These are phyloP conservation scores for Pseudorasbora parva DNA, from an alignment of 2,113 vertebrate species.

Conservation along the genomic window DNA sequence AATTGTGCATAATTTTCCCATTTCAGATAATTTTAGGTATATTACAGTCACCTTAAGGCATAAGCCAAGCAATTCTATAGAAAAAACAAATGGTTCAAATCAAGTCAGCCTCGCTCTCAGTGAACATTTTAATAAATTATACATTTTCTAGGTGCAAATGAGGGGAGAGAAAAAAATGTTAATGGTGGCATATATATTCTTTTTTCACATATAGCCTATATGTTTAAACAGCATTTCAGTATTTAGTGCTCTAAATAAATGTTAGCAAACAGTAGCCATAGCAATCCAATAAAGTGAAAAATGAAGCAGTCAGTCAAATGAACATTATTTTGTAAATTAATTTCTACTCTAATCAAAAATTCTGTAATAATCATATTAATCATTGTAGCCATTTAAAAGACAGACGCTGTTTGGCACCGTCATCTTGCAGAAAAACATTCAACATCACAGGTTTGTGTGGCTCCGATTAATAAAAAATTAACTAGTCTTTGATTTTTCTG, in stretches of 20 bases:
- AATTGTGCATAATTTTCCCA: slow-evolving; percentile 59
- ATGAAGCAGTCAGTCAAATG: too few species aligned
- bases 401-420: too few species aligned
- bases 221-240: neutral
- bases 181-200: neutral
- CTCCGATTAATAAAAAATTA: too few species aligned
- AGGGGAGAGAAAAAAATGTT: neutral
- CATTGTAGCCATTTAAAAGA: too few species aligned
- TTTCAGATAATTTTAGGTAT: slow-evolving; percentile 49
- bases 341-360: too few species aligned
- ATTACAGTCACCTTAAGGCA: slow-evolving; percentile 41
- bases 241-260: neutral
- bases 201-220: neutral
- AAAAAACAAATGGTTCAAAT: slow-evolving; percentile 55
- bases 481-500: too few species aligned
- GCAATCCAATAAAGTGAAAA: neutral
- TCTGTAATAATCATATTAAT: too few species aligned
- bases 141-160: neutral
- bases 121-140: slow-evolving; percentile 18
- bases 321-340: too few species aligned
- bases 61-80: slow-evolving; percentile 48
- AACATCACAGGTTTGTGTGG: too few species aligned
- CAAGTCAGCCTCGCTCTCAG: slow-evolving; percentile 28
- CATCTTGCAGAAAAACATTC: too few species aligned
- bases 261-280: neutral